phyloP scores from a whole-genome alignment of 2,113 vertebrate genomes.

The Anser cygnoides region DNA sequence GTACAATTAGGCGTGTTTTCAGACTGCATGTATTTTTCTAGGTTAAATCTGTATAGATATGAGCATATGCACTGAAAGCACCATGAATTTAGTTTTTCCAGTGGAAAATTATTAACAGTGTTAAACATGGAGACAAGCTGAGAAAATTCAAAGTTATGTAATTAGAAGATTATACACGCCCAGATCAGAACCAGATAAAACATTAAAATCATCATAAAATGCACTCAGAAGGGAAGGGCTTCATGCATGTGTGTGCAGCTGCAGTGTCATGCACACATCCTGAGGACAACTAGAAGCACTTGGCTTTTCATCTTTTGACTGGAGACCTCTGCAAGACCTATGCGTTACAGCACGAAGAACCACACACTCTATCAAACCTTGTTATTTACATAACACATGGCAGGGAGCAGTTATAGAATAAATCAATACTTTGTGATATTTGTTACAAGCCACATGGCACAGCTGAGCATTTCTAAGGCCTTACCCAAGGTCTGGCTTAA shows the following conservation, averaged over 20 bases:
- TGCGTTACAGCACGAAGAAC: conserved; percentile 8
- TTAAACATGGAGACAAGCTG: neutral
- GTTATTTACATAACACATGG: conserved; percentile 55
- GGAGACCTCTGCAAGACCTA: conserved; percentile 51
- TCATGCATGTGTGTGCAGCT: conserved; percentile 1
- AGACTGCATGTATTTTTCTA: neutral
- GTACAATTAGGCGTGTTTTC: conserved; percentile 54
- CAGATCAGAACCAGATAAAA: conserved; percentile 7
- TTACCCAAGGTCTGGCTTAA: conserved; percentile 47
- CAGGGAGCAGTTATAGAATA: conserved; percentile 46
- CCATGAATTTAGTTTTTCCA: neutral
- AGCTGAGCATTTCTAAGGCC: conserved; percentile 37
- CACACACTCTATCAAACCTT: neutral
- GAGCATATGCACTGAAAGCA: neutral
- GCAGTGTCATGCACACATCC: conserved; percentile 7
- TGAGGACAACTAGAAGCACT: conserved; percentile 27
- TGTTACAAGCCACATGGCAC: conserved; percentile 63
- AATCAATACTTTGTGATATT: conserved; percentile 62
- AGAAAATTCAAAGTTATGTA: conserved; percentile 10
- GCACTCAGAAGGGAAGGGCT: neutral
- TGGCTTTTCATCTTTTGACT: conserved; percentile 57
- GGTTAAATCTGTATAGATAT: neutral
- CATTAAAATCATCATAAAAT: neutral
- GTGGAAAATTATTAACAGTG: neutral
- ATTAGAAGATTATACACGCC: neutral